These are phyloP conservation scores for Speoplatyrhinus poulsoni DNA, from an alignment of 2,113 vertebrate genomes.

Conservation along the genomic window DNA sequence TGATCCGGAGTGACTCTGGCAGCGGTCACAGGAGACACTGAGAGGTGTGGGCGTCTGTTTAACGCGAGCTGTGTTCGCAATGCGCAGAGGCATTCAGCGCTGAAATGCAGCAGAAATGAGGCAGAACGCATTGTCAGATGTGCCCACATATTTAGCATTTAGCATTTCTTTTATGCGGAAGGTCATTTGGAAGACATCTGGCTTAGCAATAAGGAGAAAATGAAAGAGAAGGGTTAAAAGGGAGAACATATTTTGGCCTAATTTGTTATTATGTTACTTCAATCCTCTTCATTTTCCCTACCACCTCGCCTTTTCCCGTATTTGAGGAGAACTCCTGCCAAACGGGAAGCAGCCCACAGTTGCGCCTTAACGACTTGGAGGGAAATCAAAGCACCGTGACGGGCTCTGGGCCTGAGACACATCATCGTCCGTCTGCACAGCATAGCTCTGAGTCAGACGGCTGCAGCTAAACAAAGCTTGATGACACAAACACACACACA, in stretches of 20 bases:
- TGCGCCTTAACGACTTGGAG: slow-evolving; percentile 50
- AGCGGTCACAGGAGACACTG: slow-evolving; percentile 44
- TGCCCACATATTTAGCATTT: slow-evolving; percentile 35
- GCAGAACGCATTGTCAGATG: slow-evolving; percentile 40
- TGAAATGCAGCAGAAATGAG: slow-evolving; percentile 34
- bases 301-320: slow-evolving; percentile 64
- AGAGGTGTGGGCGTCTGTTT: slow-evolving; percentile 53
- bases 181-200: no score
- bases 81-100: slow-evolving; percentile 31
- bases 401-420: slow-evolving; percentile 53
- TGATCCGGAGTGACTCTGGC: slow-evolving; percentile 53
- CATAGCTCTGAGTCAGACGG: slow-evolving; percentile 54
- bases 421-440: slow-evolving; percentile 38
- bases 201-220: no score
- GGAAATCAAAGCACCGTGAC: slow-evolving; percentile 62
- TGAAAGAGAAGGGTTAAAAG: slow-evolving; percentile 22
- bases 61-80: slow-evolving; percentile 42
- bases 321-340: slow-evolving; percentile 40
- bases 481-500: slow-evolving; percentile 32
- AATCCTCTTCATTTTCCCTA: slow-evolving; percentile 5
- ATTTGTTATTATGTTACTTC: slow-evolving; percentile 28
- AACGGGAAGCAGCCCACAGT: slow-evolving; percentile 66
- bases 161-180: not conserved
- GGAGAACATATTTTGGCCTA: slow-evolving; percentile 30
- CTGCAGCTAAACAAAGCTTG: slow-evolving; percentile 26